Percentiles rank a stretch among this genome's conserved stretches.
Conservation (phyloP, 2,113 vertebrate genomes). For the Rhadina sibilatrix region DNA sequence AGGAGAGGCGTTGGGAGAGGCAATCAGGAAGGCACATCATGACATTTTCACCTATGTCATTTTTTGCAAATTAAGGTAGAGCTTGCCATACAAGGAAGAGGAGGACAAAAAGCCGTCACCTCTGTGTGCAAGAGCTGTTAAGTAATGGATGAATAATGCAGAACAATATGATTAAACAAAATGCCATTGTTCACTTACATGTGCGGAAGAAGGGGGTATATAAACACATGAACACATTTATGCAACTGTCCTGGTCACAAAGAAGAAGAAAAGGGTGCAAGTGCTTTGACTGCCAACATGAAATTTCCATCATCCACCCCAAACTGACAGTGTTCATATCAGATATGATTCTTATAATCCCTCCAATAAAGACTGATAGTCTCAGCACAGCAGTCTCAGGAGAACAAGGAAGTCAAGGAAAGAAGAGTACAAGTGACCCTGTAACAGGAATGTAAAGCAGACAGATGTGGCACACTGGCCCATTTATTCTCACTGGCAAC, state of each 20-base stretch:
- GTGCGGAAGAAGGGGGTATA: not conserved
- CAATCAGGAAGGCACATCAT: conserved; percentile 11
- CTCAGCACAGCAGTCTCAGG: not conserved
- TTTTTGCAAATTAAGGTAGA: conserved; percentile 27
- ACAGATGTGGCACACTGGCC: not conserved
- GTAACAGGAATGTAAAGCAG: not conserved
- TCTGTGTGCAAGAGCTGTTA: not conserved
- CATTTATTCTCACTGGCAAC: not conserved
- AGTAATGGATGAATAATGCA: not conserved
- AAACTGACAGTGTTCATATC: not conserved
- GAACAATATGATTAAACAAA: not conserved
- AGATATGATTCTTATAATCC: not conserved
- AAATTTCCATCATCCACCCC: not conserved
- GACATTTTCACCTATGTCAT: conserved; percentile 5
- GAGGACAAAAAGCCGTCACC: not conserved
- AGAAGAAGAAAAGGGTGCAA: not conserved
- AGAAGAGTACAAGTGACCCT: not conserved
- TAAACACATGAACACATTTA: not conserved
- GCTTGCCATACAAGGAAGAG: not conserved
- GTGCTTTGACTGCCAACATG: not conserved
- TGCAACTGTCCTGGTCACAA: not conserved
- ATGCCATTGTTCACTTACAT: not conserved
- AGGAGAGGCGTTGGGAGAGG: not conserved
- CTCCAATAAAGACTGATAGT: not conserved
- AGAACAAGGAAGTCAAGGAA: not conserved